phyloP scores from a whole-genome alignment of 2,797 vertebrate species.

The Hydrocynus forskahlii region DNA sequence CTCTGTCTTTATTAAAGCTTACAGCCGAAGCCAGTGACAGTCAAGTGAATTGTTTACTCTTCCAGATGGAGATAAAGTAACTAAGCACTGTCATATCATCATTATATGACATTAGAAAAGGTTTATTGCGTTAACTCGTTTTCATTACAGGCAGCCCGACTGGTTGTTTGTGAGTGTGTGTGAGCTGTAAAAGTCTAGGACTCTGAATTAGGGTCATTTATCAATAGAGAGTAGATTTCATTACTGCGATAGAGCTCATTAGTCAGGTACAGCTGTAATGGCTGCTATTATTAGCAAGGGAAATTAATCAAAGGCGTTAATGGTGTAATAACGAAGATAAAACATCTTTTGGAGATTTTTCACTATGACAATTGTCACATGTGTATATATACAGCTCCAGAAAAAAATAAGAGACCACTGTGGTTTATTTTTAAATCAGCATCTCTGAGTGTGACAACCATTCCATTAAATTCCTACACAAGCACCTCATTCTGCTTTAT shows the following conservation, averaged over 20 bases:
- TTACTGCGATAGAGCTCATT: conserved; percentile 22
- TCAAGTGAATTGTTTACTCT: background rate
- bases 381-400: too few species aligned
- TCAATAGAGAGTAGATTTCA: conserved; percentile 12
- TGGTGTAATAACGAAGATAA: too few species aligned
- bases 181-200: background rate
- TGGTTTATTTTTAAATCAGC: too few species aligned
- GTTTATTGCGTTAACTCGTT: too few species aligned
- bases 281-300: conserved; percentile 34
- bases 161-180: background rate
- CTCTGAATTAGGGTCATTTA: background rate
- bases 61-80: background rate
- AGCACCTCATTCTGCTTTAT: too few species aligned
- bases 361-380: too few species aligned
- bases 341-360: too few species aligned
- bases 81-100: background rate
- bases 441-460: too few species aligned
- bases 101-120: too few species aligned
- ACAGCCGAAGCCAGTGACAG: background rate
- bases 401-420: too few species aligned
- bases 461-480: too few species aligned
- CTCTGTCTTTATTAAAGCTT: background rate
- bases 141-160: background rate
- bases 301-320: conserved; percentile 20
- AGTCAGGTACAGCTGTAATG: background rate